A percentile compares a stretch with the other conserved stretches of the same genome.
These are phyloP conservation scores for Orgyia antiqua DNA, from an alignment of 2,888 invertebrate genomes.

Conservation along the genomic window DNA sequence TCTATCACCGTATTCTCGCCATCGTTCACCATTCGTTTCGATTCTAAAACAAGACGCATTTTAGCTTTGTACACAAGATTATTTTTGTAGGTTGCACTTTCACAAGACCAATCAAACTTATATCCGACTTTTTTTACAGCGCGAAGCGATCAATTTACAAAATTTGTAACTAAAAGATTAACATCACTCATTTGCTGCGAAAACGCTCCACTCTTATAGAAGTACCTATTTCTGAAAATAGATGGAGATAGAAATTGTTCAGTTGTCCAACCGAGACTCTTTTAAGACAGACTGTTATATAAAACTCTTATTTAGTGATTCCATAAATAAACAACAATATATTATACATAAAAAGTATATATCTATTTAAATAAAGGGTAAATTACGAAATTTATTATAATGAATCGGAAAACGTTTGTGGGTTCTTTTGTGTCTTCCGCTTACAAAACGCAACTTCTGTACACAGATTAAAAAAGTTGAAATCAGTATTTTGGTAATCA, in stretches of 20 bases:
- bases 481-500: too few species aligned
- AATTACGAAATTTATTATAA: conserved; percentile 1
- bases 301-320: neutral
- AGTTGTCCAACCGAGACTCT: conserved; percentile 50
- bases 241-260: conserved; percentile 81
- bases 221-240: conserved; percentile 85
- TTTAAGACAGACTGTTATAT: conserved; percentile 19
- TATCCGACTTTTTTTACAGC: conserved; percentile 59
- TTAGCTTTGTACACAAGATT: conserved; percentile 71
- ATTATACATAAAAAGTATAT: neutral
- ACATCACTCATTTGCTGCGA: conserved; percentile 82
- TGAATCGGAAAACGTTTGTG: conserved; percentile 10
- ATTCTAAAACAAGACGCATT: conserved; percentile 76
- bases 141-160: conserved; percentile 74
- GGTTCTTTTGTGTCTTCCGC: conserved; percentile 28
- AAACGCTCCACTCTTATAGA: conserved; percentile 79
- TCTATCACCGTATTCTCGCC: conserved; percentile 79
- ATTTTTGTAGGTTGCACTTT: conserved; percentile 69
- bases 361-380: neutral
- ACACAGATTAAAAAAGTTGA: conserved; percentile 21
- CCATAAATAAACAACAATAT: neutral
- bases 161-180: conserved; percentile 79
- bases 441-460: conserved; percentile 18
- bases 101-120: conserved; percentile 64
- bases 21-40: conserved; percentile 78